phyloP scores from a whole-genome alignment of 2,797 vertebrate genomes.

The Platyrinchus mystaceus region DNA sequence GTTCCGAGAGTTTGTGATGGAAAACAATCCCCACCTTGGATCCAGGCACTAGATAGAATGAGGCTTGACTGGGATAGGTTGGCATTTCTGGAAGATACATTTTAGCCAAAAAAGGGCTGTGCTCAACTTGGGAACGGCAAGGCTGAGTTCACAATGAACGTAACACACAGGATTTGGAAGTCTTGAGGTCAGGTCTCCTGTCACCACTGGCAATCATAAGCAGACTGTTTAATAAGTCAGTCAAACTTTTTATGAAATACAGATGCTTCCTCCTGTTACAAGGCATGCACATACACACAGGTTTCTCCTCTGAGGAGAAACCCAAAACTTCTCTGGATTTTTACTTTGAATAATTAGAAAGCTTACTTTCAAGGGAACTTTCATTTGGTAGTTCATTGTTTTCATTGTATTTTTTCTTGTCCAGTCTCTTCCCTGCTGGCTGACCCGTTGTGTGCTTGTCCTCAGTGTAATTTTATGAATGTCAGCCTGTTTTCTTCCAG shows the following conservation, averaged over 20 bases:
- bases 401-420: neutral
- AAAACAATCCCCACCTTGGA: neutral
- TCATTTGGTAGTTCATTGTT: neutral
- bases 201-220: neutral
- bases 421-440: neutral
- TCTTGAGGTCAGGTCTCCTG: neutral
- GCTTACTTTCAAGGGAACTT: neutral
- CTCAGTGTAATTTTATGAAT: neutral
- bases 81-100: fast-evolving
- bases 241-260: neutral
- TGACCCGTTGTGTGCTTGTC: neutral
- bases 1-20: fast-evolving
- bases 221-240: neutral
- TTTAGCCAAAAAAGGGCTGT: neutral
- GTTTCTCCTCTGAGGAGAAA: neutral
- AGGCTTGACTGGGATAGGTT: no score
- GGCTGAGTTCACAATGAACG: neutral
- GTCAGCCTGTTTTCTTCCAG: neutral
- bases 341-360: neutral
- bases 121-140: neutral
- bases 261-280: neutral
- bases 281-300: fast-evolving
- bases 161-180: neutral
- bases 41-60: neutral
- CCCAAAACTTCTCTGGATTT: neutral